Evolutionary conservation across 2,113 vertebrate species (phyloP), one percentile per base, ranked within the genome.

Genomic region (Cyanoderma ruficeps): DNA sequence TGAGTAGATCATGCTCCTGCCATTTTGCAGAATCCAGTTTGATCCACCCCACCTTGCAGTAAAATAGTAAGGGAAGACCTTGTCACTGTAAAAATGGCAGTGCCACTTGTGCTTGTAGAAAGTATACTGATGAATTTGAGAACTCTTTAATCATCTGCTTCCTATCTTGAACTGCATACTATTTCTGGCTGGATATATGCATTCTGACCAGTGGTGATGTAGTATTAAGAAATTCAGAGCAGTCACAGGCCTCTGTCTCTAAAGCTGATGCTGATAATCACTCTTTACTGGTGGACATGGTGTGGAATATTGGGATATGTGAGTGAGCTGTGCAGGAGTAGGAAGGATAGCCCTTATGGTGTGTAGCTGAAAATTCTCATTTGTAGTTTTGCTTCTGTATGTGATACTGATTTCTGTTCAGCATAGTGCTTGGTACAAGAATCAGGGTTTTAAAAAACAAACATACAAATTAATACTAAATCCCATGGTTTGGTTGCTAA

Each of bases 81-180:
- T 20, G 33, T 93, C 33, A 4, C 24, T 61, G n/a, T 57, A 52
- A 79, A 71, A 19, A 4, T 22, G 24, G 5, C 39, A 22, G 44
- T 60, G 57, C 13, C 16, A 15, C 35, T 76, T 79, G n/a, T 90
- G 25, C n/a, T 41, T 75, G n/a, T 71, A 59, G 47, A 39, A 85
- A 28, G 14, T 31, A 7, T 20, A 22, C 16, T 31, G 39, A 42
- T 47, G 24, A 63, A 39, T 64, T 49, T 61, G 46, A 63, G 46
- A 69, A 41, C 19, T 87, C 21, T 67, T 39, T 7, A 17, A 44
- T 71, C 12, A 8, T 63, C 60, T 79, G 28, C 18, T 9, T 88
- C 10, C 0, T 56, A 28, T 31, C 53, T 92, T 92, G 18, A 79
- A 35, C 14, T 64, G 2, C 0, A 0, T 59, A 21, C 9, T 39